Evolutionary conservation across 2,113 vertebrate genomes (phyloP).

Genomic region (Herpetotheres cachinnans): DNA sequence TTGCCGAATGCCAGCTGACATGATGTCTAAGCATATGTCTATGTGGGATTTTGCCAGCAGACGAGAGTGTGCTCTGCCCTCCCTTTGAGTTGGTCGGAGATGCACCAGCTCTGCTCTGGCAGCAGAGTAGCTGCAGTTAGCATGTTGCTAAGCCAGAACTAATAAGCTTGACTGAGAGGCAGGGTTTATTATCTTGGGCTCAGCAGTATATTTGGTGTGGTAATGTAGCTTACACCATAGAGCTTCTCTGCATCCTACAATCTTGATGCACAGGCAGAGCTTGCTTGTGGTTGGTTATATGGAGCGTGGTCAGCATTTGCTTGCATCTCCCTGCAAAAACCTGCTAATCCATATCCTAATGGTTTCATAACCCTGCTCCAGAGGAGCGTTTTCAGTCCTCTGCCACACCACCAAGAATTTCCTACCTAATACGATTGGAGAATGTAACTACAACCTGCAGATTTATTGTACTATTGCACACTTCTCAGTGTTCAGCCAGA

Average conservation of each 20-base stretch:
- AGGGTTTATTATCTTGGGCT: conserved; percentile 1
- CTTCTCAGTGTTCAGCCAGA: not conserved
- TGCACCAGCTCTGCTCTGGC: not conserved
- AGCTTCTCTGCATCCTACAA: not conserved
- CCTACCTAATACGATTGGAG: not conserved
- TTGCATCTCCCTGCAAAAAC: not conserved
- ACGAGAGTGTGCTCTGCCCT: not conserved
- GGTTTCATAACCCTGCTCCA: not conserved
- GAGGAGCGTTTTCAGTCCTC: not conserved
- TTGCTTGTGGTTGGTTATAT: not conserved
- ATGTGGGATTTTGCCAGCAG: conserved; percentile 41
- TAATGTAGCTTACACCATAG: not conserved
- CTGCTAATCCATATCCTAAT: not conserved
- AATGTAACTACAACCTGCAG: not conserved
- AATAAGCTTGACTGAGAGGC: conserved; percentile 16
- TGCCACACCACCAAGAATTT: not conserved
- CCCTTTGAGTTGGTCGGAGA: conserved; percentile 24
- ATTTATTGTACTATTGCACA: not conserved
- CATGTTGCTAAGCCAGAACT: conserved; percentile 31
- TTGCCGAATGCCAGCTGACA: conserved; percentile 18
- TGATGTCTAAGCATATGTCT: conserved; percentile 40
- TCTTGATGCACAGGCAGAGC: rapidly evolving
- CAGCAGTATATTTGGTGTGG: not conserved
- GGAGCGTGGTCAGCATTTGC: not conserved
- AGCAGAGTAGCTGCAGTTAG: conserved; percentile 5